Percentiles rank a stretch among this genome's conserved stretches.
Conservation (phyloP, 1,140 invertebrate genomes). For the Drosophila gunungcola region DNA sequence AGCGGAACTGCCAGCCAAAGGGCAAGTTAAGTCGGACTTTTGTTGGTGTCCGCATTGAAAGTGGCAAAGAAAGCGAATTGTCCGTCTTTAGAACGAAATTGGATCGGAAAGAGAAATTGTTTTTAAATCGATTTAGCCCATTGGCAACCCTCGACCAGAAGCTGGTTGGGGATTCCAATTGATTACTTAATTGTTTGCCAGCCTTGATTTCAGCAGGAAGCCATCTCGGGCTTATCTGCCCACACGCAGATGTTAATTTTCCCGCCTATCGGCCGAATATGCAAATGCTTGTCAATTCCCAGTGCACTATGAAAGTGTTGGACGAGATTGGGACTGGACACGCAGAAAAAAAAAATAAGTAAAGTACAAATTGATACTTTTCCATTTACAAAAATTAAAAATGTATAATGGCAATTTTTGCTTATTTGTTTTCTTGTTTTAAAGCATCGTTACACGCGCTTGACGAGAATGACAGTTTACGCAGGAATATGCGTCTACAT, state of each 20-base stretch:
- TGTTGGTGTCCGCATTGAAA: conserved; percentile 5
- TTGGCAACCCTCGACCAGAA: not conserved
- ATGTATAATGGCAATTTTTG: no score
- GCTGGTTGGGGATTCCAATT: conserved; percentile 15
- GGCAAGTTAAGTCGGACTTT: conserved; percentile 6
- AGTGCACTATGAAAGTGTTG: conserved; percentile 8
- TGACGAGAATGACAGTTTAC: no score
- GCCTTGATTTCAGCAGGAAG: conserved; percentile 15
- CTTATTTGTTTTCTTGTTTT: no score
- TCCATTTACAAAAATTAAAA: no score
- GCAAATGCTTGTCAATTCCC: conserved; percentile 33
- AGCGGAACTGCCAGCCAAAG: conserved; percentile 23
- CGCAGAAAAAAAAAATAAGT: no score
- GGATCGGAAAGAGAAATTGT: conserved; percentile 4
- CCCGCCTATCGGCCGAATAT: conserved; percentile 20
- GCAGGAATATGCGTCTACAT: no score
- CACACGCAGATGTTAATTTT: conserved; percentile 42
- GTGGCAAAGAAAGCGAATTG: conserved; percentile 2
- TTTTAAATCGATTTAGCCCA: conserved; percentile 22
- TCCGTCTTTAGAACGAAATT: not conserved
- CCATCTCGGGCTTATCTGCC: conserved; percentile 27
- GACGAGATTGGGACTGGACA: not conserved
- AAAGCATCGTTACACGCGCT: no score
- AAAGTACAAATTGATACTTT: no score
- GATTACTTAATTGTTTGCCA: conserved; percentile 61